Base-by-base conservation (phyloP, 2,888 invertebrate species). In the Cotesia congregata region DNA sequence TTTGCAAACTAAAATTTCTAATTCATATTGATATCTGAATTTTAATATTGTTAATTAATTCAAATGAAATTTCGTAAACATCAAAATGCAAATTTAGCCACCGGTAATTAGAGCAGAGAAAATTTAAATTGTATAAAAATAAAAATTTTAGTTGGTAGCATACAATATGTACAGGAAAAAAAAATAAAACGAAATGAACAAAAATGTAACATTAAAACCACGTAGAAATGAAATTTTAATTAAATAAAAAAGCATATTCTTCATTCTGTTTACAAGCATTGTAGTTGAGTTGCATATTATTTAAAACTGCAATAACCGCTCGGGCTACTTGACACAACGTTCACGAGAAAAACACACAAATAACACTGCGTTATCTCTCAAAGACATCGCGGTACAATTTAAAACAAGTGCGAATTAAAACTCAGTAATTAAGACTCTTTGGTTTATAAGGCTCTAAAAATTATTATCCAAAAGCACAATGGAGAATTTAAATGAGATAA, bases 221-320 rank as follows among this genome's bases (percentile, higher is more conserved):
- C 75, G 72, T 72, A 67, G 40, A 50, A 76, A 76, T 71, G 72
- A 60, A 69, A 76, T 76, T 72, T 68, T 72, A 76, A 76, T 76
- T 76, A 72, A 67, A 73, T 76, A 72, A 76, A 59, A 30, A 62
- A 72, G 62, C 61, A 39, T 40, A 38, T 38, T 12, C 4, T 50
- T 50, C 50, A 50, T 50, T 9, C 4, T 50, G 50, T 50, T 50
- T 50, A 50, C 50, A 50, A 50, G 12, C 12, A 12, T 50, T 50
- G 50, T 50, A 12, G 50, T 2, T 50, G 50, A 9, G 9, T 50
- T 9, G 7, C 12, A 12, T 50, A 50, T 50, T 50, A 12, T 50
- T 50, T 50, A 12, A 3, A 50, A 50, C 50, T 50, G 50, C 50
- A 50, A 50, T 50, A 50, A 50, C 50, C 50, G 9, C 4, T 12